These are phyloP conservation scores for Gorilla gorilla DNA, from an alignment of 2,113 vertebrate species.

Conservation along the genomic window DNA sequence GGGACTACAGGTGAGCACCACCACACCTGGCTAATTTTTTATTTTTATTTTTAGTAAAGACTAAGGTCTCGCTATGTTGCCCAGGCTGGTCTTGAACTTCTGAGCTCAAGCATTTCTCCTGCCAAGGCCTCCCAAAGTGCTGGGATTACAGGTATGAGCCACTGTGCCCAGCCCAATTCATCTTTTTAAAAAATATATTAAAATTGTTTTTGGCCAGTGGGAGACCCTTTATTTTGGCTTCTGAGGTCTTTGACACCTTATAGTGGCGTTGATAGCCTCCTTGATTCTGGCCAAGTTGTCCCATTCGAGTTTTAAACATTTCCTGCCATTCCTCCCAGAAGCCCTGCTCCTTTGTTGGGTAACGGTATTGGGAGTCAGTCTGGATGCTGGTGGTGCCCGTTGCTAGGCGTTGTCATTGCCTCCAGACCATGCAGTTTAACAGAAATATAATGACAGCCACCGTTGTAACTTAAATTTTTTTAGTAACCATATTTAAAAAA, in stretches of 20 bases:
- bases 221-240: background rate
- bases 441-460: background rate
- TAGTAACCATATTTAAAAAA: background rate
- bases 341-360: background rate
- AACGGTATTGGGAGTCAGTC: background rate
- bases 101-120: too few species aligned
- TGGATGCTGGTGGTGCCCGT: too few species aligned
- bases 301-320: background rate
- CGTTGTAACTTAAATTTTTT: background rate
- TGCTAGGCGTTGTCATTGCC: background rate
- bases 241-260: background rate
- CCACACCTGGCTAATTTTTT: background rate
- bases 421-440: background rate
- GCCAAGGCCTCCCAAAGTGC: too few species aligned
- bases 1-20: too few species aligned
- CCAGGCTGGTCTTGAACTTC: too few species aligned
- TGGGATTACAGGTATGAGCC: too few species aligned
- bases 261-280: background rate
- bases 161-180: background rate
- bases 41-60: too few species aligned
- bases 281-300: background rate
- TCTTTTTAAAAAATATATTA: background rate
- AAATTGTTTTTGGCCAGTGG: background rate
- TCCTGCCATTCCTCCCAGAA: background rate
- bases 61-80: too few species aligned